Evolutionary conservation across 2,113 vertebrate species (phyloP), one percentile per base, ranked within the genome.

Genomic region (Aphelocoma coerulescens): DNA sequence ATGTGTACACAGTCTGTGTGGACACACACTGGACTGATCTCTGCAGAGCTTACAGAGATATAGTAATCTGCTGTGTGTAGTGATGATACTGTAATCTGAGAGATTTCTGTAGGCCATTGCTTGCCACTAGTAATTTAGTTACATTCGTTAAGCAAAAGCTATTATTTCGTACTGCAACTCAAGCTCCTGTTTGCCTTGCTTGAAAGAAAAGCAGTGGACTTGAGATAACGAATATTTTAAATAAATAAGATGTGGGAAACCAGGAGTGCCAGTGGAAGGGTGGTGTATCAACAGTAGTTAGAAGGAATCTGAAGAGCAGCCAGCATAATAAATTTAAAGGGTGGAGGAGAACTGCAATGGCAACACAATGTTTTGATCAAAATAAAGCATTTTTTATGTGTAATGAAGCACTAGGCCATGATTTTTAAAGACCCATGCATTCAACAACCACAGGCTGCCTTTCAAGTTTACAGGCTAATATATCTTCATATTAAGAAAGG

Each of bases 321-420:
- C 95, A 97, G 85, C 37, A 35, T 54, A 95, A 89, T 85, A 88
- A 91, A 93, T 95, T 39, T 88, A 51, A 87, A 94, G 85, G 84
- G 73, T 85, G 82, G 88, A 92, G 91, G 62, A 91, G 46, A 93
- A 91, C 43, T 93, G 85, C 22, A 71, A 92, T 93, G 67, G 85
- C 57, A 97, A 96, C 82, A 78, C 92, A 91, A 80, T 93, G 88
- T 97, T 97, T 95, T 95, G 71, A 85, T 83, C 55, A 96, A 86
- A 97, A 94, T 88, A 77, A 83, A 88, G 51, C 30, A 52, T 23
- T 52, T 96, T 93, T 87, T 81, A 51, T 28, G n/a, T 43, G 61
- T 32, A 65, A 55, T 74, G 88, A 92, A 93, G 71, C 22, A 30
- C 24, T 32, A 75, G 75, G 22, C 55, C 35, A 11, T 58, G n/a